A percentile compares a stretch with the other conserved stretches of the same genome.
Evolutionary conservation across 2,797 vertebrate genomes (phyloP).

Genomic region (Nasua narica): DNA sequence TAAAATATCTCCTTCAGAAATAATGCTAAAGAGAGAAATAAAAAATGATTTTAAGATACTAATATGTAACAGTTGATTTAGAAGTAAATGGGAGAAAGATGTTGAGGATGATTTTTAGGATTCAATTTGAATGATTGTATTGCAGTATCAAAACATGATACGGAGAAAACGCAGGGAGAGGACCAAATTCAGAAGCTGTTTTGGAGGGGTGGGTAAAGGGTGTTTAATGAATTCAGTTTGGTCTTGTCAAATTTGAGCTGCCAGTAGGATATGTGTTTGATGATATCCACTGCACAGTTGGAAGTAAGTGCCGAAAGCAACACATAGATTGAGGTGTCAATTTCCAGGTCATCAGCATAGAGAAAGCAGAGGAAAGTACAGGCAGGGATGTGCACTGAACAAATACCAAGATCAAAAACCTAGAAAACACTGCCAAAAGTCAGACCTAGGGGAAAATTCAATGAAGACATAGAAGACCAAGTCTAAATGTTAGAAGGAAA

Average conservation of each 20-base stretch:
- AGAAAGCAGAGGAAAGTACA: neutral
- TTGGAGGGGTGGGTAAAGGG: neutral
- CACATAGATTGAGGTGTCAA: neutral
- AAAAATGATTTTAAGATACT: neutral
- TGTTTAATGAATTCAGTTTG: neutral
- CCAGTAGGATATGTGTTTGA: neutral
- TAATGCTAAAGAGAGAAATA: neutral
- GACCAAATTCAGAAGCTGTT: neutral
- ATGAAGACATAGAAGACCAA: neutral
- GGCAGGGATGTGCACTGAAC: neutral
- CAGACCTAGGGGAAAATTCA: neutral
- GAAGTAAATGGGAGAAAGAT: neutral
- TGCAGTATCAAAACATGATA: neutral
- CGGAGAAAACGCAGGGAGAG: neutral
- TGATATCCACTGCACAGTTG: neutral
- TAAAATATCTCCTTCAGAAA: neutral
- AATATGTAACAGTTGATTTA: neutral
- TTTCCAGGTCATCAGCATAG: slow-evolving; percentile 33
- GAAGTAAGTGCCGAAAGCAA: slow-evolving; percentile 30
- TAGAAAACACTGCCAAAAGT: neutral
- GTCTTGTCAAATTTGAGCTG: slow-evolving; percentile 19
- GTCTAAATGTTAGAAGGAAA: neutral
- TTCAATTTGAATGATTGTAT: neutral
- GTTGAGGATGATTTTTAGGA: neutral
- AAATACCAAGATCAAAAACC: neutral